phyloP scores from a whole-genome alignment of 1,140 invertebrate species.

The Cherax destructor region DNA sequence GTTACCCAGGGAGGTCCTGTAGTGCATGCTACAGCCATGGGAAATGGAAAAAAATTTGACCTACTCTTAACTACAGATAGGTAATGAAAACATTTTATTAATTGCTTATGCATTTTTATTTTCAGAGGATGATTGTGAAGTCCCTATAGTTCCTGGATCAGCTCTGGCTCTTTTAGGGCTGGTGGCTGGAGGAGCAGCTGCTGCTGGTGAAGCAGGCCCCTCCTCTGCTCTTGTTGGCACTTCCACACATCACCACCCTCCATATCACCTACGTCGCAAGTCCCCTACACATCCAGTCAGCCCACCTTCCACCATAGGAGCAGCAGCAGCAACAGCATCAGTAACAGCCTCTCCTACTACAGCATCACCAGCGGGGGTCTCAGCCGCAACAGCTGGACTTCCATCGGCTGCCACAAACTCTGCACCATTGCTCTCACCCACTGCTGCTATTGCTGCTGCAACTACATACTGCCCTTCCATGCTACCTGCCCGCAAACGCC shows the following conservation, averaged over 20 bases:
- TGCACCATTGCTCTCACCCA: constrained; percentile 50
- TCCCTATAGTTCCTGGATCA: constrained; percentile 39
- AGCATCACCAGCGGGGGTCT: constrained; percentile 44
- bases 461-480: constrained; percentile 64
- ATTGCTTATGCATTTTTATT: neutral
- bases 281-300: constrained; percentile 48
- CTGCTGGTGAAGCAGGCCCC: constrained; percentile 33
- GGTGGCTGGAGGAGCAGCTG: constrained; percentile 47
- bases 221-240: constrained; percentile 40
- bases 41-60: too few relatives aligned
- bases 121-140: constrained; percentile 57
- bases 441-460: constrained; percentile 53
- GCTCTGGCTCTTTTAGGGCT: constrained; percentile 43
- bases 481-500: constrained; percentile 69
- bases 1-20: too few relatives aligned
- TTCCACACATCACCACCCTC: constrained; percentile 56
- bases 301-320: constrained; percentile 25
- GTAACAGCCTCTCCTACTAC: constrained; percentile 47
- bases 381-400: constrained; percentile 50
- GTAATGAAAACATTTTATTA: too few relatives aligned
- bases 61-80: too few relatives aligned
- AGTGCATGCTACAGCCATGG: too few relatives aligned
- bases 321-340: constrained; percentile 31
- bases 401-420: constrained; percentile 38
- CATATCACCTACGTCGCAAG: constrained; percentile 61